Evolutionary conservation across 2,113 vertebrate species (phyloP), one percentile per base, ranked within the genome.

Genomic region (Globicephala melas): DNA sequence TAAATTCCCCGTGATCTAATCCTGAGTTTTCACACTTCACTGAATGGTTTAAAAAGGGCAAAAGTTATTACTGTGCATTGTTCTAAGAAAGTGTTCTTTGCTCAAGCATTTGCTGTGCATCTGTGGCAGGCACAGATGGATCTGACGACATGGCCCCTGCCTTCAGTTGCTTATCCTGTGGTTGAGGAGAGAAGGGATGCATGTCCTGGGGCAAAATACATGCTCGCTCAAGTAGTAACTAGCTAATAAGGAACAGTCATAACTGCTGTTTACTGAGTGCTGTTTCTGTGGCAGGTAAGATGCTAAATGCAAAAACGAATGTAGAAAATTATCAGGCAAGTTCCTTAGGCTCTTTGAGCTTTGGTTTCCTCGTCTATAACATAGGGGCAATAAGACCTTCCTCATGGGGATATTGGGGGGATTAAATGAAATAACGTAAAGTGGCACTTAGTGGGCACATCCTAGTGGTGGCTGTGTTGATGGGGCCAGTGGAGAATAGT

Each of bases 201-300:
- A 2, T 6, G 28, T 88, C 68, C 68, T 11, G 7, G 68, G 67
- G 41, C 28, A 23, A 20, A 67, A 67, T 21, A 21, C 28, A 6
- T 11, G 31, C 50, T 79, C 7, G 0, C n/a, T 67, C 47, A 36
- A 3, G 12, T 8, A 62, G 17, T 31, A 53, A n/a, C 50, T 15
- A 5, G 33, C 81, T 67, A 31, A 8, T 0, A 18, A n/a, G 36
- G 36, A 23, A 55, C 26, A 7, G 80, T 63, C 62, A 1, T 1
- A 1, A 2, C 2, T 25, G 18, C 77, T 2, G 0, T n/a, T 63
- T 60, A 7, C 41, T 11, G 26, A 3, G 41, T 47, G 31, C 44
- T 8, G 12, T 38, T 50, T 76, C 74, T 26, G 53, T 53, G 68
- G 41, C 55, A 8, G 41, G 82, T 36, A 14, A 53, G 77, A 18